phyloP scores from a whole-genome alignment of 2,888 invertebrate species.

The Apotomis turbidana region DNA sequence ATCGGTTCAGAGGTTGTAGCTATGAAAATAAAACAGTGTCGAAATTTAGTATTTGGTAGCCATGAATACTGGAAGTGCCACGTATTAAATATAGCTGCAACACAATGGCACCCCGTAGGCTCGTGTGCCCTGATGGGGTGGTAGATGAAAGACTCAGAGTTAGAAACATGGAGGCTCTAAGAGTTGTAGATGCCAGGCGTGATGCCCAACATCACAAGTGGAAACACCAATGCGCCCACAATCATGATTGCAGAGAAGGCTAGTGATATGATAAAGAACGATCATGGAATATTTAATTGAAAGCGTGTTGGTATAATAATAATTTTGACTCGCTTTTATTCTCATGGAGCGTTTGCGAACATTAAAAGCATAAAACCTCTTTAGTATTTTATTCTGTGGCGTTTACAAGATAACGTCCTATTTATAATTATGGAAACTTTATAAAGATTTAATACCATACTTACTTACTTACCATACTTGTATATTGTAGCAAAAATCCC shows the following conservation, averaged over 20 bases:
- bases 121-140: conserved; percentile 21
- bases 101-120: conserved; percentile 17
- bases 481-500: too few relatives aligned
- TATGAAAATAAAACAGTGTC: background rate
- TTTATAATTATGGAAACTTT: too few relatives aligned
- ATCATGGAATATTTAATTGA: background rate
- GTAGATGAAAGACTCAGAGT: conserved; percentile 22
- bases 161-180: conserved; percentile 5
- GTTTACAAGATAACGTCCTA: too few relatives aligned
- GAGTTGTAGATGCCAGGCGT: conserved; percentile 29
- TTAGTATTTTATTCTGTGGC: too few relatives aligned
- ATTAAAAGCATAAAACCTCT: too few relatives aligned
- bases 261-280: conserved; percentile 24
- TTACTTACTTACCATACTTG: too few relatives aligned
- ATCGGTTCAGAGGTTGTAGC: conserved; percentile 8
- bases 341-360: too few relatives aligned
- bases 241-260: conserved; percentile 35
- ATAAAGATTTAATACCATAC: too few relatives aligned
- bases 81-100: conserved; percentile 9
- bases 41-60: background rate
- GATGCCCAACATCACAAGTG: conserved; percentile 28
- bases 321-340: too few relatives aligned
- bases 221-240: conserved; percentile 27
- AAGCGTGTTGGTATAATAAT: background rate
- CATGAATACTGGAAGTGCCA: conserved; percentile 34